Evolutionary conservation across 1,140 invertebrate genomes (phyloP), one percentile per base, ranked within the genome.

Genomic region (Muscidifurax raptorellus): DNA sequence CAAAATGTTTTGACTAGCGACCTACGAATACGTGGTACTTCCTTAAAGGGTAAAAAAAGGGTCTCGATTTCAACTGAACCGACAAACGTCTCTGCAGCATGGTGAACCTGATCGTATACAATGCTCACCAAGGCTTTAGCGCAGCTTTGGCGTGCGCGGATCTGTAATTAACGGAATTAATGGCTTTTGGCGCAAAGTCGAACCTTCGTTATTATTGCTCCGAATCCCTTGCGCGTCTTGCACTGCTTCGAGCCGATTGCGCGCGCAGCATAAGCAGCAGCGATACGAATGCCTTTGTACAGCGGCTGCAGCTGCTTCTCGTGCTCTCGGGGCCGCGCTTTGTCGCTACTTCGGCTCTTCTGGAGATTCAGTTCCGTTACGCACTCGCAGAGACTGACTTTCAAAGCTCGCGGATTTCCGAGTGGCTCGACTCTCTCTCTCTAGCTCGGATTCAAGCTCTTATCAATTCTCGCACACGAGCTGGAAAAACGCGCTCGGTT

Each of bases 321-420:
- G 52, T 36, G 1, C 4, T 59, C 52, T 25, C 30, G 32, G 3
- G 12, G 0, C 2, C 32, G 28, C 2, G 30, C 36, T 80, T 80
- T 80, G 66, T 80, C 77, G 59, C 44, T 69, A 10, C 15, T 69
- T 0, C 64, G 64, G 64, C 10, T 27, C 66, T 4, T 27, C 32
- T 36, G 52, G 13, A 69, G 64, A 27, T 69, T 69, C 66, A 59
- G 52, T 59, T 59, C 52, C 52, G 52, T n/a, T 59, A 59, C 18
- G 52, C 52, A 59, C 52, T n/a, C 15, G n/a, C n/a, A n/a, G n/a
- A 59, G 22, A 22, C 52, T n/a, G 52, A 59, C 52, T 4, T 12
- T 80, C 30, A 81, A 81, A 81, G 79, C 79, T 1, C 40, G 47
- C 28, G 80, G 40, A 82, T 74, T 82, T 82, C 71, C 69, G 47